These are phyloP conservation scores for Hemicrepidius hirtus DNA, from an alignment of 2,888 invertebrate species.

Conservation along the genomic window DNA sequence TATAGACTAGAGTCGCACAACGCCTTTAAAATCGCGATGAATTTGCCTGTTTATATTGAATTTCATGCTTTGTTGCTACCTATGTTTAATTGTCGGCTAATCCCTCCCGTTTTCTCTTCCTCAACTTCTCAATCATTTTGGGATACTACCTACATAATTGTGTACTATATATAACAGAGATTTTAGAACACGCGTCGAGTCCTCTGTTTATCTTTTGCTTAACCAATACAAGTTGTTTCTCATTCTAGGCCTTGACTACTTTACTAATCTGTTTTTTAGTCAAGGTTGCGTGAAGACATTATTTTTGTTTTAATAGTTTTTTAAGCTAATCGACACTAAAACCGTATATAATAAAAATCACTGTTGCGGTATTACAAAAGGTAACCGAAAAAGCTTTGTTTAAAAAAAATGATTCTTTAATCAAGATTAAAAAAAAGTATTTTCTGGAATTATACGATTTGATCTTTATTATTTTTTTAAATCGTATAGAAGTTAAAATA, in stretches of 20 bases:
- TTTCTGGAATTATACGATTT: too few species aligned
- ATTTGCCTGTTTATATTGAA: slow-evolving; percentile 44
- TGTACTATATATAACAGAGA: not conserved
- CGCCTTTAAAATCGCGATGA: slow-evolving; percentile 55
- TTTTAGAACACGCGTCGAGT: slow-evolving; percentile 17
- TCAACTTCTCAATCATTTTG: not conserved
- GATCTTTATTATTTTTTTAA: too few species aligned
- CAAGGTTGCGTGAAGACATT: slow-evolving; percentile 18
- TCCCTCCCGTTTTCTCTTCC: slow-evolving; percentile 30
- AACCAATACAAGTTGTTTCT: slow-evolving; percentile 13
- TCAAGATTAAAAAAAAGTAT: too few species aligned
- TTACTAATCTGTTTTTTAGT: slow-evolving; percentile 15
- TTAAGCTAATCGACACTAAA: not conserved
- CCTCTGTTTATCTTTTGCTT: slow-evolving; percentile 18
- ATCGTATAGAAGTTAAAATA: too few species aligned
- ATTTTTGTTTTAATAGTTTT: slow-evolving; percentile 1
- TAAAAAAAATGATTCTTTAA: not conserved
- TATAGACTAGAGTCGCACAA: slow-evolving; percentile 55
- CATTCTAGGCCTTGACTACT: slow-evolving; percentile 17
- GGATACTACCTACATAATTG: not conserved
- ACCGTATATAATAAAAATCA: not conserved
- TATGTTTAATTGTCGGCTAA: slow-evolving; percentile 33
- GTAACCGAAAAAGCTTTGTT: not conserved
- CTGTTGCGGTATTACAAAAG: not conserved
- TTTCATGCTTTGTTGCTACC: slow-evolving; percentile 34